Evolutionary conservation across 1,140 invertebrate species (phyloP), one percentile per base, ranked within the genome.

Genomic region (Rhagoletis pomonella): DNA sequence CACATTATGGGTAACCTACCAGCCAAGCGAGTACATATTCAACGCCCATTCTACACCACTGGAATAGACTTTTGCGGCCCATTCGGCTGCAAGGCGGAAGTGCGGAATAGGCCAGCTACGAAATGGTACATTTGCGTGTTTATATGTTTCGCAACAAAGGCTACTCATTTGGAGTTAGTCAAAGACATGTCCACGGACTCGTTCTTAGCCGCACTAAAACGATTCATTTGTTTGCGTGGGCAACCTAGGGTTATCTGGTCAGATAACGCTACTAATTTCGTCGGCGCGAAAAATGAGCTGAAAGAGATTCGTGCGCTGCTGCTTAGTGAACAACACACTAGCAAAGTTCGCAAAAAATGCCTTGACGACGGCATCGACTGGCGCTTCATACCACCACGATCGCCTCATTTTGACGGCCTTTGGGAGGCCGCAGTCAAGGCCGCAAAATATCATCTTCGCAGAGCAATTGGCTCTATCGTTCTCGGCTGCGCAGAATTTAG

Each of bases 241-340:
- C 17, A 65, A 19, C 64, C 64, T 39, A 44, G 6, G 1, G 55
- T 87, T 7, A 89, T 93, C 55, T 89, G 89, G 73, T 92, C 90
- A 12, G 93, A 94, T 84, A 91, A 92, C 84, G 93, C 91, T 0
- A 93, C 90, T 29, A 93, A 92, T 50, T 93, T 94, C 77, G 88
- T 90, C 50, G 91, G 90, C 17, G 90, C 93, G 4, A 89, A 90
- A 19, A 87, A 88, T 19, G 88, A 90, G 50, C 47, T 93, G 5
- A 39, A 65, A 84, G 42, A 42, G 19, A n/a, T 85, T 19, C 29
- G 29, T 9, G 9, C 14, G 42, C 7, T 77, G 47, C 64, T 86
- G 14, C 14, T 87, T 29, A 67, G 14, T 62, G 69, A 62, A 14
- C n/a, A 65, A 29, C 88, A 88, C 64, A 55, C 17, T 14, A 64